Percentiles rank a stretch among this genome's conserved stretches.
These are phyloP conservation scores for Muntiacus muntjak DNA, from an alignment of 2,113 vertebrate genomes.

Conservation along the genomic window DNA sequence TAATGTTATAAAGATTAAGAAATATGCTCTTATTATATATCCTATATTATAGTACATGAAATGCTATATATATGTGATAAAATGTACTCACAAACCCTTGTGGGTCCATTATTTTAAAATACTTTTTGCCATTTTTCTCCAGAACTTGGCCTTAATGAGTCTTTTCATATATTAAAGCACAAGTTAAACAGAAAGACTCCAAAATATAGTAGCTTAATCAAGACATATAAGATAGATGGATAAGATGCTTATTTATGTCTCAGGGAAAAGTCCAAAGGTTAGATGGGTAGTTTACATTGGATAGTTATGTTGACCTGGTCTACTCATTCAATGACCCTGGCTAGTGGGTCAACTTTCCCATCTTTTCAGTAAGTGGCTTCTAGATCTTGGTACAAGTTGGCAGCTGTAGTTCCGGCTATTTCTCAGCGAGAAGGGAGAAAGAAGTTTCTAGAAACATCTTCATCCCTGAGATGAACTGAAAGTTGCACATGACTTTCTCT, in stretches of 20 bases:
- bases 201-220: neutral
- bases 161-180: conserved; percentile 14
- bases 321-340: neutral
- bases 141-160: neutral
- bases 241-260: conserved; percentile 13
- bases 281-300: neutral
- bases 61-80: neutral
- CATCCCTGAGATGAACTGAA: conserved; percentile 26
- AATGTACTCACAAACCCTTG: neutral
- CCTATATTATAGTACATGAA: neutral
- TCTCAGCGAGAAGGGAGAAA: neutral
- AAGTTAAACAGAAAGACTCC: neutral
- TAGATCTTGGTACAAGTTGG: neutral
- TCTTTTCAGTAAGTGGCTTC: neutral
- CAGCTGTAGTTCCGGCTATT: neutral
- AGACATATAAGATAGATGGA: neutral
- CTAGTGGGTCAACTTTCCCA: neutral
- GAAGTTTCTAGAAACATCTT: neutral
- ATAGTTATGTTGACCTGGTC: neutral
- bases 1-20: conserved; percentile 35
- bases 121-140: neutral
- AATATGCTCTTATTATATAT: conserved; percentile 11
- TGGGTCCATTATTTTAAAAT: conserved; percentile 18
- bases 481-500: conserved; percentile 26
- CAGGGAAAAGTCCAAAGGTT: neutral